Evolutionary conservation across 23 tunicate species (phyloP), one percentile per base, ranked within the genome.

Genomic region (Styela clava): DNA sequence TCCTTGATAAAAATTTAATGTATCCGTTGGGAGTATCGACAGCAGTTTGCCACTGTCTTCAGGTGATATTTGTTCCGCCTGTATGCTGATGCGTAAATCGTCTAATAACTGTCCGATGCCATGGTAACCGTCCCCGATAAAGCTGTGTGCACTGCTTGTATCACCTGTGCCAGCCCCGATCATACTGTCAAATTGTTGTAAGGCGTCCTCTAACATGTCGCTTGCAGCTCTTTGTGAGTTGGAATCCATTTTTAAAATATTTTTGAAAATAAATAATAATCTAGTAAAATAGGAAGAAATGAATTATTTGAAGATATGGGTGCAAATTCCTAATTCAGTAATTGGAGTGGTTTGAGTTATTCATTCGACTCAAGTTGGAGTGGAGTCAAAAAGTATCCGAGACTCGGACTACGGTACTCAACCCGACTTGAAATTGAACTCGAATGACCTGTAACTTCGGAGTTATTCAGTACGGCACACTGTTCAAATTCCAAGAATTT

Each of bases 161-260:
- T 70, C 76, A 23, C 34, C 3, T 2, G 25, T 20, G 2, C 82
- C 78, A 33, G 85, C 20, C 26, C 81, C 73, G 21, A 93, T 87
- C 28, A 93, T 87, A 62, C 79, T 84, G 78, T 93, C 98, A 80
- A 93, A 93, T 70, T 93, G 89, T 21, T 93, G 89, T 26, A 93
- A 74, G 34, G 98, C 98, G 74, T 93, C 92, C 74, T 93, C 92
- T 33, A 93, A 74, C 89, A 93, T 93, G 35, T 87, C 98, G 74
- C 98, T 93, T 19, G 98, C 98, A 22, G 88, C 87, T 44, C 56
- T 7, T 12, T 44, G 56, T 5, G 56, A 44, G 12, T 44, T 44
- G 7, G 56, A 44, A 44, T 44, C 56, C 56, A 44, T 44, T 44
- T 44, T 44, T 44, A 44, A 44, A 44, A 44, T 44, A 5, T 5